These are phyloP conservation scores for Acromyrmex echinatior DNA, from an alignment of 1,140 invertebrate genomes.

Conservation along the genomic window DNA sequence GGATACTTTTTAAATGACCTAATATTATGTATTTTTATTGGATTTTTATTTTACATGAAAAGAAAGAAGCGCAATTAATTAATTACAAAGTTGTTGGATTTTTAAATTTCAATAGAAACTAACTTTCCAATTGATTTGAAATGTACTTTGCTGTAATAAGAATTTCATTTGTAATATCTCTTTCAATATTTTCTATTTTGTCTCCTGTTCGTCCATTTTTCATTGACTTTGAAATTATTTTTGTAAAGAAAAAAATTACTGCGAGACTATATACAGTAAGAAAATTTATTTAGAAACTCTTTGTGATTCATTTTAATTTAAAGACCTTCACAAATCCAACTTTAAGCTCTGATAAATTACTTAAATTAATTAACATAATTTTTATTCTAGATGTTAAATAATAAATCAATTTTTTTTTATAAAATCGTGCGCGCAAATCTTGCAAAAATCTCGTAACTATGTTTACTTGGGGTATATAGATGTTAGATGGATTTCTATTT, in stretches of 20 bases:
- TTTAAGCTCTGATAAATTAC: too few species aligned
- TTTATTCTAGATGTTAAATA: too few species aligned
- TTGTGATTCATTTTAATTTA: too few species aligned
- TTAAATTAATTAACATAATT: too few species aligned
- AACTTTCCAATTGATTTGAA: background rate
- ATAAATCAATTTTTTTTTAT: too few species aligned
- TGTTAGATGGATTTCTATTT: conserved; percentile 72
- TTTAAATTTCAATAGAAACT: background rate
- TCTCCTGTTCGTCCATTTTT: background rate
- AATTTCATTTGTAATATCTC: conserved; percentile 14
- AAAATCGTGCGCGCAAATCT: conserved; percentile 42
- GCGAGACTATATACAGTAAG: too few species aligned
- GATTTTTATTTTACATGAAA: background rate
- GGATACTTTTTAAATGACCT: too few species aligned
- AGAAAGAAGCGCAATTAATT: background rate
- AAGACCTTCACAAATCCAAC: too few species aligned
- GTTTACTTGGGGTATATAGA: conserved; percentile 48
- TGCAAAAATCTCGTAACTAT: conserved; percentile 29
- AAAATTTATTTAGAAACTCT: too few species aligned
- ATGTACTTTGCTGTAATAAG: background rate
- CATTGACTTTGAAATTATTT: too few species aligned
- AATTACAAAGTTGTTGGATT: background rate
- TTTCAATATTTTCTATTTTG: conserved; percentile 18
- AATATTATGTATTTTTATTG: background rate
- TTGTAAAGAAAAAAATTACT: too few species aligned